Evolutionary conservation across 2,888 invertebrate genomes (phyloP), one percentile per base, ranked within the genome.

Genomic region (Uropetala carovei): DNA sequence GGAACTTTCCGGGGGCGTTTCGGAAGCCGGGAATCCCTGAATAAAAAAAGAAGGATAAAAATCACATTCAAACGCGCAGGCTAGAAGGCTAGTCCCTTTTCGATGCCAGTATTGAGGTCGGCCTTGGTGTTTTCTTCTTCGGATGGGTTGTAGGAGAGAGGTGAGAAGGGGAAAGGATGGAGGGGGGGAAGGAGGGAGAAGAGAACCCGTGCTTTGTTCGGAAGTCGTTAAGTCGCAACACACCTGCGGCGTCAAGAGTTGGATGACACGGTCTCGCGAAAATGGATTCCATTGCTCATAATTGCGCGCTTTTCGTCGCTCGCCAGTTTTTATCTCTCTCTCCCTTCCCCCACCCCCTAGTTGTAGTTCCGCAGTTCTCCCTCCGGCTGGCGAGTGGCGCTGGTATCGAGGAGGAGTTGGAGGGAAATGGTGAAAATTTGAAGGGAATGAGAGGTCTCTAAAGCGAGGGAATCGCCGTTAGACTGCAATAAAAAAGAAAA

Each of bases 201-300:
- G 14, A 64, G 64, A 64, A 64, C 64, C 64, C 14, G 7, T 16
- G 60, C 86, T 86, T 86, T 86, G 86, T 86, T 60, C 86, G 86
- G 86, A 86, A 86, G 86, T 86, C 86, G 86, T 86, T 86, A 86
- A 86, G 86, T 86, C 59, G 68, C 68, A 86, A 86, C 59, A 86
- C 86, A 86, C 86, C 86, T 86, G 86, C 60, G 86, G 86, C 86
- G 86, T 22, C 86, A 59, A 60, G 68, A 60, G 60, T 64, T 60
- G 60, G 60, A 60, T 86, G 86, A 30, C 59, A 86, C 86, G 30
- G 27, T 86, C 83, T 86, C 86, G 27, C 18, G 30, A 86, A 60
- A 86, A 86, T 59, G 86, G 58, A 86, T 86, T 60, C 86, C 30
- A 60, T 60, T 64, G 86, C 86, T 59, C 86, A 86, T 86, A 86